Conservation (phyloP, 1,140 invertebrate genomes). For the Bombus balteatus region DNA sequence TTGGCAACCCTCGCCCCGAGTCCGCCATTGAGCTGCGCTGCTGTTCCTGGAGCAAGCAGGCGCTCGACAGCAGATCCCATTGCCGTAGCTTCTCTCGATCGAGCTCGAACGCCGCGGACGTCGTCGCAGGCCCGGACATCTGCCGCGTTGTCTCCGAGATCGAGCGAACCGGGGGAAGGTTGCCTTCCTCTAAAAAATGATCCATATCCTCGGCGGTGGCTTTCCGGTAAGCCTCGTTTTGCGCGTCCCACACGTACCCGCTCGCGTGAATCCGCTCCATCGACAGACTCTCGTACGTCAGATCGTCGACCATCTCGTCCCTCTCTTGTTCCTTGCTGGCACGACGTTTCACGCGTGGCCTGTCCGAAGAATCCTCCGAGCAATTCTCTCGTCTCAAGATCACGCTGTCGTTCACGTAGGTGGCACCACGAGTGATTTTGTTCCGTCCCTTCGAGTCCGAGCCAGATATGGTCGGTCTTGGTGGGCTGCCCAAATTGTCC, state of each 20-base stretch:
- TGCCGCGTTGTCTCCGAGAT: slow-evolving; percentile 48
- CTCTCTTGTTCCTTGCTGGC: slow-evolving; percentile 66
- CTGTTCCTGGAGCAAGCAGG: slow-evolving; percentile 83
- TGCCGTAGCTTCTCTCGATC: slow-evolving; percentile 93
- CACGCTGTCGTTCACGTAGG: slow-evolving; percentile 89
- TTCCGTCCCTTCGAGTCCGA: slow-evolving; percentile 70
- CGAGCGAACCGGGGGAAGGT: slow-evolving; percentile 76
- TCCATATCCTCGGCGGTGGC: slow-evolving; percentile 43
- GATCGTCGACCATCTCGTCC: slow-evolving; percentile 58
- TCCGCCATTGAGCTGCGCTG: slow-evolving; percentile 76
- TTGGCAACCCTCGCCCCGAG: slow-evolving; percentile 78
- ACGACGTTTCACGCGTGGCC: slow-evolving; percentile 59
- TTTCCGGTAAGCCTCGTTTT: slow-evolving; percentile 75
- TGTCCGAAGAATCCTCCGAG: slow-evolving; percentile 44
- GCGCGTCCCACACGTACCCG: slow-evolving; percentile 82
- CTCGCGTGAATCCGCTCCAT: slow-evolving; percentile 73
- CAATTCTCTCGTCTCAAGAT: slow-evolving; percentile 50
- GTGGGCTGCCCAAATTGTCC: slow-evolving; percentile 87
- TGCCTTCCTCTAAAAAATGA: slow-evolving; percentile 85
- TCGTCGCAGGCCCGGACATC: slow-evolving; percentile 73
- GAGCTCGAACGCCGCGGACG: slow-evolving; percentile 85
- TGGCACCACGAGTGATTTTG: slow-evolving; percentile 86
- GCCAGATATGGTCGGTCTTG: slow-evolving; percentile 23
- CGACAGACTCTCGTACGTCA: slow-evolving; percentile 77
- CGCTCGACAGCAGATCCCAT: slow-evolving; percentile 94